Conservation (phyloP, 2,888 invertebrate species). For the Fragum whitleyi region DNA sequence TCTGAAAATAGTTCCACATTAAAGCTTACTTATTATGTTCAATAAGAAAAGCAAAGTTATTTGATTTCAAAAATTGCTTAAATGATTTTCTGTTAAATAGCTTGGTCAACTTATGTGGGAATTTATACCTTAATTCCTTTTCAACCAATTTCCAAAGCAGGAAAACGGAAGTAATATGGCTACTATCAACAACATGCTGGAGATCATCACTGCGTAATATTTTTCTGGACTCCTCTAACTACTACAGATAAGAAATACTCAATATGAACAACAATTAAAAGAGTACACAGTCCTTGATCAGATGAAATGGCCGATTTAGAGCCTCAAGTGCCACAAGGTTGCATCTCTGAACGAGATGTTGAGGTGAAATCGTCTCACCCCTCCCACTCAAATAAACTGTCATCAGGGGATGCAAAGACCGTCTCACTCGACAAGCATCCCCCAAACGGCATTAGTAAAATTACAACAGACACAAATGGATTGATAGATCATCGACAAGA, state of each 20-base stretch:
- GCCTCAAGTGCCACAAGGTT: neutral
- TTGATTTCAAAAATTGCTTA: too few species aligned
- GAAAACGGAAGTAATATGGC: constrained; percentile 67
- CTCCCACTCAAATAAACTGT: constrained; percentile 32
- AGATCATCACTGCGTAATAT: constrained; percentile 4
- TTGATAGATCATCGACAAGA: constrained; percentile 49
- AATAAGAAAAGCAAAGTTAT: too few species aligned
- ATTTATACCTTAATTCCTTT: too few species aligned
- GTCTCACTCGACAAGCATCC: constrained; percentile 14
- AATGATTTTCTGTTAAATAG: too few species aligned
- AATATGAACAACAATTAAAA: too few species aligned
- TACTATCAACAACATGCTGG: constrained; percentile 62
- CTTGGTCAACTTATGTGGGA: too few species aligned
- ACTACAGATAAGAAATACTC: too few species aligned
- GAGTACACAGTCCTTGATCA: neutral
- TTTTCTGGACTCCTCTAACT: neutral
- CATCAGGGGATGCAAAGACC: constrained; percentile 15
- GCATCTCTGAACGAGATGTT: neutral
- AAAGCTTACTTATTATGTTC: too few species aligned
- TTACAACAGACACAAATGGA: constrained; percentile 71
- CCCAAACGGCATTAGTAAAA: constrained; percentile 69
- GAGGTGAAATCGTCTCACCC: constrained; percentile 20
- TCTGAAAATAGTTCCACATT: constrained; percentile 1
- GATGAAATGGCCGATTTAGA: constrained; percentile 12
- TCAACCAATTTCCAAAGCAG: neutral